Evolutionary conservation across 2,797 vertebrate genomes (phyloP).

Genomic region (Spheniscus humboldti): DNA sequence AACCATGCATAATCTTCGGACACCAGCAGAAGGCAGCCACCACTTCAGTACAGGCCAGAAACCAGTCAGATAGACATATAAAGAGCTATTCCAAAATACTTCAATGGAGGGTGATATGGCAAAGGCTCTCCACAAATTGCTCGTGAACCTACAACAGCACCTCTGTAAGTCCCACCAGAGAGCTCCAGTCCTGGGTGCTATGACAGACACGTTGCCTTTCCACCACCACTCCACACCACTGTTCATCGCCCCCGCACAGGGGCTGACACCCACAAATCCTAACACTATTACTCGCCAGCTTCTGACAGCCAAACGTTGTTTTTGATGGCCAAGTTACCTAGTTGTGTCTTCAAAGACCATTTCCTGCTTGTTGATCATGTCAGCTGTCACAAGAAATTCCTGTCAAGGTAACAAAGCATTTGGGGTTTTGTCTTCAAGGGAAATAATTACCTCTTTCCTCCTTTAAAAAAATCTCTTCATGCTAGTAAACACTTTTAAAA

Average conservation of each 20-base stretch:
- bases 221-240: neutral
- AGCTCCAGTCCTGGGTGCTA: neutral
- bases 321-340: neutral
- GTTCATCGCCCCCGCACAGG: fast-evolving
- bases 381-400: neutral
- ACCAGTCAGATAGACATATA: neutral
- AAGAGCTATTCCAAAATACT: neutral
- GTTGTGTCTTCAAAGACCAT: neutral
- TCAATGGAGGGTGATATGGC: neutral
- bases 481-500: neutral
- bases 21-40: neutral
- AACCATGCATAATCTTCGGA: neutral
- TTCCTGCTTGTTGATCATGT: fast-evolving
- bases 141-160: neutral
- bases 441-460: neutral
- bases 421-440: neutral
- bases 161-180: neutral
- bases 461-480: neutral
- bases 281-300: neutral
- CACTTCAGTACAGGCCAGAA: neutral
- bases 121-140: neutral
- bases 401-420: neutral
- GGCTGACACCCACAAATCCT: neutral
- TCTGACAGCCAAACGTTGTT: neutral
- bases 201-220: neutral